Percentiles rank a stretch among this genome's conserved stretches.
These are phyloP conservation scores for Euphonia xanthogaster DNA, from an alignment of 2,797 vertebrate species.

Conservation along the genomic window DNA sequence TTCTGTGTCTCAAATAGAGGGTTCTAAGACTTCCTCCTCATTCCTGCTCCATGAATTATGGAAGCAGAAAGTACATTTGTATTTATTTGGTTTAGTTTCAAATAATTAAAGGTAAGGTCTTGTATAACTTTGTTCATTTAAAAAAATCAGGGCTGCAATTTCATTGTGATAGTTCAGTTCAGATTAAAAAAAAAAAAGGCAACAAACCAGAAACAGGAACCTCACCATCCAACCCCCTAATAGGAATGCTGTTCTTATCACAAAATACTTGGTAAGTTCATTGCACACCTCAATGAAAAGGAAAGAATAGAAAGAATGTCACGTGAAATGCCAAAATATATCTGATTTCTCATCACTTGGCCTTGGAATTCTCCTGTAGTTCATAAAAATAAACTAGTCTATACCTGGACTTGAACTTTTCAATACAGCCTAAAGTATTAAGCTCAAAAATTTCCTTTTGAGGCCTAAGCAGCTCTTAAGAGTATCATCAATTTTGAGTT, in stretches of 20 bases:
- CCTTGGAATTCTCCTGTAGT: not conserved
- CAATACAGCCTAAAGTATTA: not conserved
- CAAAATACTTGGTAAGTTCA: not conserved
- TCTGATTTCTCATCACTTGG: not conserved
- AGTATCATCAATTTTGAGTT: not conserved
- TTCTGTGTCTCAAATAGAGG: not conserved
- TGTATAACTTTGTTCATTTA: not conserved
- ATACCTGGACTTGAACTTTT: not conserved
- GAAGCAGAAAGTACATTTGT: not conserved
- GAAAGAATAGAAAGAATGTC: conserved; percentile 8
- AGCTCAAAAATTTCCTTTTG: not conserved
- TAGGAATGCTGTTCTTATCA: not conserved
- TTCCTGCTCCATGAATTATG: not conserved
- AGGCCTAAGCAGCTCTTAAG: not conserved
- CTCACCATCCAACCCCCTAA: not conserved
- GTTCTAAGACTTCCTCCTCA: not conserved
- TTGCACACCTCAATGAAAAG: not conserved
- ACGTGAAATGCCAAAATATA: conserved; percentile 9
- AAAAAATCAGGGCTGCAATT: not conserved
- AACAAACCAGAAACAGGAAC: not conserved
- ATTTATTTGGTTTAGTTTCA: not conserved
- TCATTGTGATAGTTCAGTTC: not conserved
- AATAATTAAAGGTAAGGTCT: not conserved
- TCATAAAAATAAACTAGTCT: not conserved
- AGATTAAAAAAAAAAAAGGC: not conserved